Evolutionary conservation across 2,113 vertebrate genomes (phyloP).

Genomic region (Marcusenius ussheri): DNA sequence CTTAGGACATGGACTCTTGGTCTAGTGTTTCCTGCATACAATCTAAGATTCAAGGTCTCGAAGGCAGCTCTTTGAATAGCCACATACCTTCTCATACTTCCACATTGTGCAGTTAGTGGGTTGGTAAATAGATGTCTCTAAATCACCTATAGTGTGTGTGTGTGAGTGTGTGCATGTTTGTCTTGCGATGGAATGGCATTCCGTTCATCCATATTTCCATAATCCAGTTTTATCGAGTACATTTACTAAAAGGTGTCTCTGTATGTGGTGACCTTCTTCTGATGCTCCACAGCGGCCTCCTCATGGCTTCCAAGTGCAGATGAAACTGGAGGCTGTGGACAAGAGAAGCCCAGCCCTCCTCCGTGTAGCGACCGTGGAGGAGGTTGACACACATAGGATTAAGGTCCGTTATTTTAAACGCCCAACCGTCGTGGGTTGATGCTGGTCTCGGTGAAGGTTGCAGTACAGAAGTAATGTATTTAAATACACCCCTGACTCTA

Average conservation of each 20-base stretch:
- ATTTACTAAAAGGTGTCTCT: not conserved
- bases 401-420: slow-evolving; percentile 62
- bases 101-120: not conserved
- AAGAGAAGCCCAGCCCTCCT: slow-evolving; percentile 84
- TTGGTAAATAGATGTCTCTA: not conserved
- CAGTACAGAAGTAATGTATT: not conserved
- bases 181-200: not conserved
- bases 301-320: slow-evolving; percentile 83
- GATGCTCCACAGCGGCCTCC: slow-evolving; percentile 63
- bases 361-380: slow-evolving; percentile 83
- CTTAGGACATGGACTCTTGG: not conserved
- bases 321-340: slow-evolving; percentile 94
- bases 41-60: not conserved
- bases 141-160: not conserved
- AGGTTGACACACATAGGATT: slow-evolving; percentile 86
- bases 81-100: not conserved
- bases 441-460: not conserved
- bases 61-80: not conserved
- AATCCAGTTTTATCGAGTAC: not conserved
- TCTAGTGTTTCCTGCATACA: not conserved
- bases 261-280: not conserved
- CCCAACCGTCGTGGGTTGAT: not conserved
- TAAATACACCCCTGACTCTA: not conserved
- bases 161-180: not conserved
- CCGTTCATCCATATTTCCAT: not conserved